Percentiles rank a stretch among this genome's conserved stretches.
These are phyloP conservation scores for Keiferia lycopersicella DNA, from an alignment of 2,888 invertebrate species.

Conservation along the genomic window DNA sequence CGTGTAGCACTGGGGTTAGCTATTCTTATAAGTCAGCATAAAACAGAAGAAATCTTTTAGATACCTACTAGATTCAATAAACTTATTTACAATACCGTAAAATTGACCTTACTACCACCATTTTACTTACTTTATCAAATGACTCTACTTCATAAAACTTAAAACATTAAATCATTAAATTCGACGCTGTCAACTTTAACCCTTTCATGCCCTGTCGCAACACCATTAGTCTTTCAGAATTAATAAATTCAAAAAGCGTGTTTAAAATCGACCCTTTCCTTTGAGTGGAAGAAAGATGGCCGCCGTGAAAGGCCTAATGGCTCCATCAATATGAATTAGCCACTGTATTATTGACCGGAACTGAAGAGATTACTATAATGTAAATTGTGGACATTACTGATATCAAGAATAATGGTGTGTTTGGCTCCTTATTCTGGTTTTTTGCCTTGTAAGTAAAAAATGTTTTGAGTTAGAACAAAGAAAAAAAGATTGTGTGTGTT, in stretches of 20 bases:
- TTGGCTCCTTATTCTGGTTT: constrained; percentile 34
- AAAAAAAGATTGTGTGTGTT: background rate
- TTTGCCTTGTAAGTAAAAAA: background rate
- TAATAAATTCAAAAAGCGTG: constrained; percentile 55
- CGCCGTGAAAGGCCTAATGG: constrained; percentile 64
- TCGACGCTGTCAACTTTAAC: constrained; percentile 31
- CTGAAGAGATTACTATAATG: constrained; percentile 64
- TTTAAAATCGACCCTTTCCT: constrained; percentile 47
- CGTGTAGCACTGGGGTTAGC: too few species aligned
- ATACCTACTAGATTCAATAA: too few species aligned
- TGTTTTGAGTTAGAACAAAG: background rate
- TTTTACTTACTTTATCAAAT: too few species aligned
- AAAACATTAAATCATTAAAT: constrained; percentile 22
- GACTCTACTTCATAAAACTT: background rate
- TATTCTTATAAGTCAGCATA: too few species aligned
- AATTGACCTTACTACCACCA: too few species aligned
- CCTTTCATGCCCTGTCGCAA: constrained; percentile 29
- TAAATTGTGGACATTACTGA: constrained; percentile 57
- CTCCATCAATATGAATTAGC: constrained; percentile 65
- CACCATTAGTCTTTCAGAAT: constrained; percentile 54
- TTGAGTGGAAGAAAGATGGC: constrained; percentile 59
- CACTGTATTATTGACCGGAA: constrained; percentile 33
- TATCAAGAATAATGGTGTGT: constrained; percentile 49
- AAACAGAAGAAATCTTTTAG: too few species aligned
- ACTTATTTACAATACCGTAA: too few species aligned